Base-by-base conservation (phyloP, 2,888 invertebrate species). In the Conistra vaccinii region DNA sequence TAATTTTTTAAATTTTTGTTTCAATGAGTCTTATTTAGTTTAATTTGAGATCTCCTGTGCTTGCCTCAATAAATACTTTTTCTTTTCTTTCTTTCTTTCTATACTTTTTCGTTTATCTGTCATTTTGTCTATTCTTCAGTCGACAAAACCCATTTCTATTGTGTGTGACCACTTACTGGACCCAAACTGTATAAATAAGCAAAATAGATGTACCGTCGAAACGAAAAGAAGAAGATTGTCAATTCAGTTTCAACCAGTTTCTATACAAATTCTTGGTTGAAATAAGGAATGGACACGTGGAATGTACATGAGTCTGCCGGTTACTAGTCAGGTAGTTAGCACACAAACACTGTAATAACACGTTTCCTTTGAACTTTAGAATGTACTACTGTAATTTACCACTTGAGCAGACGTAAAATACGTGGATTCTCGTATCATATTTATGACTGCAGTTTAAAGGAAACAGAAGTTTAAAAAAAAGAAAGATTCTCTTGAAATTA, bases 291-390 rank as follows among this genome's bases (percentile, higher is more conserved):
- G 39, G 12, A 2, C 20, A 32, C n/a, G 29, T 32, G n/a, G n/a
- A 45, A 35, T 35, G 32, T 42, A 42, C 29, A 23, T 20, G n/a
- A 42, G 14, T 12, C 48, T 29, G 29, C n/a, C 48, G 29, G 80
- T 79, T 57, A 14, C 78, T n/a, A 32, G 51, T 23, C 68, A 53
- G 76, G 79, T 69, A 72, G 67, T 85, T 84, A 68, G 65, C 79
- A 74, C 72, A 76, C 23, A 51, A 76, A 58, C 72, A 51, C 69
- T 29, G 72, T 81, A 84, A 82, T 78, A 74, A 74, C 79, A 65
- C 26, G 73, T 76, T 85, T 85, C 85, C 84, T 82, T 80, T 73
- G 63, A 76, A 73, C 73, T 80, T 65, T 74, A 45, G 35, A 63
- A 29, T 60, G 53, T 69, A 58, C 51, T 58, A 39, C 60, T 32